phyloP scores from a whole-genome alignment of 2,888 invertebrate genomes.

The Glomeris marginata region DNA sequence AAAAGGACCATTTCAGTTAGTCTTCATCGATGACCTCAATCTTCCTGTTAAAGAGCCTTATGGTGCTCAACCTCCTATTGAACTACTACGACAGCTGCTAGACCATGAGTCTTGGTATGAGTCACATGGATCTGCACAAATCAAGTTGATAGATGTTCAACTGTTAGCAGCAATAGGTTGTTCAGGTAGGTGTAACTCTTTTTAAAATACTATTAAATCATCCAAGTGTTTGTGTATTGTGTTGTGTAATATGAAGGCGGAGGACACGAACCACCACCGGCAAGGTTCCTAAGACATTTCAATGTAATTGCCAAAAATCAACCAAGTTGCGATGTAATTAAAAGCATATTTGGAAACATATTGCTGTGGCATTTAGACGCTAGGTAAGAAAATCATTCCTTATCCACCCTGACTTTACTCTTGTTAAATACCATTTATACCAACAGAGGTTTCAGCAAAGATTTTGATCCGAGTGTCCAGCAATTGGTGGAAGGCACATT shows the following conservation, averaged over 20 bases:
- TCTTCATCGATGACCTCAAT: slow-evolving; percentile 92
- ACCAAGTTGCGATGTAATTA: slow-evolving; percentile 69
- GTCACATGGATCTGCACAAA: slow-evolving; percentile 56
- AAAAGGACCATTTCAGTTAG: slow-evolving; percentile 38
- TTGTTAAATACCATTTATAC: slow-evolving; percentile 4
- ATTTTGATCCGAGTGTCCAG: slow-evolving; percentile 82
- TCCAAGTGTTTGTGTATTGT: neutral
- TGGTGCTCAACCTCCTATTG: slow-evolving; percentile 90
- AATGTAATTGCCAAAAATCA: slow-evolving; percentile 50
- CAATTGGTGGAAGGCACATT: slow-evolving; percentile 76
- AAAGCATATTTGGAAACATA: slow-evolving; percentile 73
- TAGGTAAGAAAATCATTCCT: slow-evolving; percentile 37
- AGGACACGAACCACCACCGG: slow-evolving; percentile 67
- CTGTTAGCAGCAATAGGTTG: slow-evolving; percentile 40
- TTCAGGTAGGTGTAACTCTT: slow-evolving; percentile 23
- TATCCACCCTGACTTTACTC: neutral
- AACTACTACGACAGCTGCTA: slow-evolving; percentile 73
- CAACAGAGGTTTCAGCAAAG: slow-evolving; percentile 76
- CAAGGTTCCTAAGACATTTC: slow-evolving; percentile 74
- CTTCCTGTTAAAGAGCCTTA: slow-evolving; percentile 82
- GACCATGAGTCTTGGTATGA: slow-evolving; percentile 84
- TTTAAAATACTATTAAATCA: neutral
- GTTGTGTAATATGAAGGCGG: slow-evolving; percentile 38
- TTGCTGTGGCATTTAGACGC: slow-evolving; percentile 90
- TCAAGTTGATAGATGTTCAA: slow-evolving; percentile 71